Evolutionary conservation across 1,140 invertebrate species (phyloP), one percentile per base, ranked within the genome.

Genomic region (Ylistrum balloti): DNA sequence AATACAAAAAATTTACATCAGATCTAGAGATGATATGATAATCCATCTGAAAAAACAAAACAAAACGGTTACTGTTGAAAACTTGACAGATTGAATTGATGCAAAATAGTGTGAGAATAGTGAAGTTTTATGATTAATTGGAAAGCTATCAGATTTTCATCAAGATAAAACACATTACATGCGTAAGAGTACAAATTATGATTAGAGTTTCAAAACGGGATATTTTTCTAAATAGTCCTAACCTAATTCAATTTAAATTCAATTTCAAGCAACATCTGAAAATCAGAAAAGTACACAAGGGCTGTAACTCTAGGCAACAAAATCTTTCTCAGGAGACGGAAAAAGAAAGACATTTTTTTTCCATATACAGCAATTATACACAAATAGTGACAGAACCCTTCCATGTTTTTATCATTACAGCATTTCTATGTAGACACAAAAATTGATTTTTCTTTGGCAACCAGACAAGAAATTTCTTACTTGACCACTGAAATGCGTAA

Each of bases 371-470:
- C 56, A 74, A 74, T 74, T 74, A 28, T 74, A 74, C 56, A 74
- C 22, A 28, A 74, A 74, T 74, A 74, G 56, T 74, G 56, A 74
- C 56, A 74, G 56, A 74, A n/a, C n/a, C 1, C 56, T 74, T 74
- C n/a, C 56, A 74, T 7, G 22, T 74, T 74, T 74, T 74, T 74
- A 74, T 74, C 56, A 74, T 74, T 74, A 74, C 22, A 5, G 22
- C 56, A 28, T 74, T 28, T 74, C 56, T 74, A 74, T 74, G 22
- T 74, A 74, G 56, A 74, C 56, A 74, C n/a, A 74, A n/a, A 74
- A 28, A 74, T 74, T 74, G 56, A 74, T 74, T 74, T 74, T 74
- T 28, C 56, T 74, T 74, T n/a, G 1, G 56, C 56, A 28, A n/a
- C 11, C 56, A 74, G 56, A 74, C 56, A 74, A 74, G n/a, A 74